These are phyloP conservation scores for Rallus limicola DNA, from an alignment of 2,113 vertebrate genomes.

Conservation along the genomic window DNA sequence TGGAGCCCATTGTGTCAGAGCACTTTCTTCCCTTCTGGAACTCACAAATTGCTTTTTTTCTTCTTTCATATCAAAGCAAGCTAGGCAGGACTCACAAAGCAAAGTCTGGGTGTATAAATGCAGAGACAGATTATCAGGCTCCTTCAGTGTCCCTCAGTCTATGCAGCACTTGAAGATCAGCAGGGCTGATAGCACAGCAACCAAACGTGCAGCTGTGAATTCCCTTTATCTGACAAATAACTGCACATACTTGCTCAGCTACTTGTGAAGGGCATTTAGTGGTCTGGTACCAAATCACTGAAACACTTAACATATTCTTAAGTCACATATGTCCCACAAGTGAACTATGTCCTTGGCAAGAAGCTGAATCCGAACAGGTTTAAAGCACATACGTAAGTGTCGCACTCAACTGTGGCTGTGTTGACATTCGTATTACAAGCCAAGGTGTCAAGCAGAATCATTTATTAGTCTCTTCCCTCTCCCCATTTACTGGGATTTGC, in stretches of 20 bases:
- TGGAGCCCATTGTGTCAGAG: not conserved
- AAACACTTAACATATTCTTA: not conserved
- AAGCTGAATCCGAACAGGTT: not conserved
- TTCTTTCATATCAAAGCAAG: not conserved
- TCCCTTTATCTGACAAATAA: not conserved
- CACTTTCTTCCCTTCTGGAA: not conserved
- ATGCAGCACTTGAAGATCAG: not conserved
- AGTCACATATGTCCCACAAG: not conserved
- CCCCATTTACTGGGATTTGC: not conserved
- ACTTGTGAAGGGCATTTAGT: not conserved
- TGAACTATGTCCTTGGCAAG: constrained; percentile 10
- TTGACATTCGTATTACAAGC: not conserved
- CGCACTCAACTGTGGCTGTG: not conserved
- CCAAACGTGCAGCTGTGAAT: not conserved
- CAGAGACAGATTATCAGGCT: not conserved
- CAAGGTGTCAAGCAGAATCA: not conserved
- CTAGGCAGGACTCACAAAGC: not conserved
- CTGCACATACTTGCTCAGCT: not conserved
- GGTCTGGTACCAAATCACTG: not conserved
- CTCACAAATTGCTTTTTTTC: not conserved
- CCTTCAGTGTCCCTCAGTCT: not conserved
- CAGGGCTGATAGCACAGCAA: not conserved
- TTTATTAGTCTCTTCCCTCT: not conserved
- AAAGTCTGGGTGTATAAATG: not conserved
- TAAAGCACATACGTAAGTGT: not conserved